Conservation (phyloP, 2,888 invertebrate species). For the Nebria brevicollis region DNA sequence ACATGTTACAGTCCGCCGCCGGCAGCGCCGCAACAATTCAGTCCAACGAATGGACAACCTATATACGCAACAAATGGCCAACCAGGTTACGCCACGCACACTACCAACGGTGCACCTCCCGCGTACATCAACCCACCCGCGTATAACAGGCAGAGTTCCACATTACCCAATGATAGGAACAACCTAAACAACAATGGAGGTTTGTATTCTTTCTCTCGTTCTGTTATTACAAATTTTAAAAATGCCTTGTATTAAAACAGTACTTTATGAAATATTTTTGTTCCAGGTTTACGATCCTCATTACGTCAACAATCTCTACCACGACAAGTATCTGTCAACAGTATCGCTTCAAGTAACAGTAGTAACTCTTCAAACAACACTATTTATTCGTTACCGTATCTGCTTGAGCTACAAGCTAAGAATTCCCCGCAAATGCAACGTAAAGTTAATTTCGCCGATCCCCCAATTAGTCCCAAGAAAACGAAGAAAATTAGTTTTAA, state of each 20-base stretch:
- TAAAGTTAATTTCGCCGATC: conserved; percentile 73
- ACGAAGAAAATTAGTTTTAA: conserved; percentile 75
- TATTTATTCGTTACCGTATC: conserved; percentile 62
- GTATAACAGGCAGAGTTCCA: conserved; percentile 57
- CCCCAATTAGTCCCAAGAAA: conserved; percentile 66
- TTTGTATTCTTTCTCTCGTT: conserved; percentile 53
- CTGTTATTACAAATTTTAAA: neutral
- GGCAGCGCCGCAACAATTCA: conserved; percentile 24
- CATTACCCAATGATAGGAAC: conserved; percentile 55
- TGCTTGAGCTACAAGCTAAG: conserved; percentile 69
- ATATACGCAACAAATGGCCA: conserved; percentile 37
- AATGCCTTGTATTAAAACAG: neutral
- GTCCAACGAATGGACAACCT: conserved; percentile 32
- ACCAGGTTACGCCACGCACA: conserved; percentile 39
- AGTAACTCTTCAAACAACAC: conserved; percentile 61
- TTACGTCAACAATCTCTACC: conserved; percentile 63
- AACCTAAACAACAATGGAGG: conserved; percentile 24
- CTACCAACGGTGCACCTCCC: conserved; percentile 57
- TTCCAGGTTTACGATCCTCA: conserved; percentile 58
- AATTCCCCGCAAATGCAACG: conserved; percentile 67
- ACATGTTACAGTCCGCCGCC: conserved; percentile 58
- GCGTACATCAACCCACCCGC: conserved; percentile 60
- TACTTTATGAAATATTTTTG: neutral
- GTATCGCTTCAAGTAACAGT: conserved; percentile 65
- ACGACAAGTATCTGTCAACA: conserved; percentile 68